Base-by-base conservation (phyloP, 2,888 invertebrate species). In the Schrankia costaestrigalis region DNA sequence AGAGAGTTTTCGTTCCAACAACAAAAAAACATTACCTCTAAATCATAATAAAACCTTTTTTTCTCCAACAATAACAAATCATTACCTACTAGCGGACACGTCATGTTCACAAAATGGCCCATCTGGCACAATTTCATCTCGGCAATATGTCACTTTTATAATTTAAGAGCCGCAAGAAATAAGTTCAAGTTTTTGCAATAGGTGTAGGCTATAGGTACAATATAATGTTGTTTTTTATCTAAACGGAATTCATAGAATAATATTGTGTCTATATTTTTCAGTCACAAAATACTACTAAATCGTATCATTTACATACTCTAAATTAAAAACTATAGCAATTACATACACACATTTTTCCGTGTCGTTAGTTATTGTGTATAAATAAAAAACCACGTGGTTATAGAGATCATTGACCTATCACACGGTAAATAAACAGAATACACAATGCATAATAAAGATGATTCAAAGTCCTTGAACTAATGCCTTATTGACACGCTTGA, bases 161-260 rank as follows among this genome's bases (percentile, higher is more conserved):
- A 27, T 35, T 24, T 30, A 22, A 11, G 22, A 25, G 22, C 17
- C 7, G 25, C 22, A 18, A 11, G 15, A 26, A 21, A 30, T 41
- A 62, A 63, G 57, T 58, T 57, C 53, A 58, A 41, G 40, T 41
- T 63, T 52, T 46, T 43, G 39, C 26, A 59, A 58, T 41, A 48
- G 29, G 42, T 21, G 46, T n/a, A n/a, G n/a, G n/a, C n/a, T n/a
- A n/a, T n/a, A n/a, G n/a, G n/a, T n/a, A n/a, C n/a, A n/a, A n/a
- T n/a, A n/a, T n/a, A n/a, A n/a, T n/a, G n/a, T n/a, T n/a, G n/a
- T n/a, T n/a, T n/a, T n/a, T n/a, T n/a, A n/a, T n/a, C n/a, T n/a
- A n/a, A n/a, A 63, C 63, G 60, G 64, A 66, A 74, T 71, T 62
- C 55, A 57, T 60, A 70, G 63, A 73, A 70, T 69, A 57, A 54